Percentiles rank a stretch among this genome's conserved stretches.
These are phyloP conservation scores for Drosophila stalkeri DNA, from an alignment of 2,888 invertebrate species.

Conservation along the genomic window DNA sequence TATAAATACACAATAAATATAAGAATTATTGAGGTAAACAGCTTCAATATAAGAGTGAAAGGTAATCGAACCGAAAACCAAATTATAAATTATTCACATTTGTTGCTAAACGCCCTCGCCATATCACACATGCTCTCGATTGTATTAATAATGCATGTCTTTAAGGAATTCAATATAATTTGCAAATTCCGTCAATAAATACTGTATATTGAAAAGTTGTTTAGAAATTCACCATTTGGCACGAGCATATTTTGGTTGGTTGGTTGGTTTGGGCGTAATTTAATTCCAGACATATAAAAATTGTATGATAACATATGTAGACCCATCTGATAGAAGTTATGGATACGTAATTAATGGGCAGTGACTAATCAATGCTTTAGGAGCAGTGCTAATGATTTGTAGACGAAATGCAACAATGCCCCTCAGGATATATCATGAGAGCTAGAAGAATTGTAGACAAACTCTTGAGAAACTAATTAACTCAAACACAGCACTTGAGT, in stretches of 20 bases:
- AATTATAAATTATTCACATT: slow-evolving; percentile 1
- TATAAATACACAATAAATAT: slow-evolving; percentile 1
- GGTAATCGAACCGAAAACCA: background rate
- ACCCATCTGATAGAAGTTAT: background rate
- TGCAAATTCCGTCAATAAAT: slow-evolving; percentile 7
- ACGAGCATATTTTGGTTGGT: slow-evolving; percentile 18
- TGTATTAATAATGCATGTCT: slow-evolving; percentile 10
- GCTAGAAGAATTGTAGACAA: slow-evolving; percentile 12
- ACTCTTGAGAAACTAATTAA: slow-evolving; percentile 57
- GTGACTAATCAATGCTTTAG: slow-evolving; percentile 58
- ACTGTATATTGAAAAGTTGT: slow-evolving; percentile 24
- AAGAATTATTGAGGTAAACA: background rate
- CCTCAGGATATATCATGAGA: slow-evolving; percentile 40
- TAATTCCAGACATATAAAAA: slow-evolving; percentile 4
- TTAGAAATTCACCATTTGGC: slow-evolving; percentile 29
- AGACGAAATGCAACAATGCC: slow-evolving; percentile 62
- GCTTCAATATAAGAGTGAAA: background rate
- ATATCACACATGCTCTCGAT: background rate
- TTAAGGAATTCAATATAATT: slow-evolving; percentile 23
- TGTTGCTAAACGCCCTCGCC: slow-evolving; percentile 5
- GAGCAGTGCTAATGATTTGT: slow-evolving; percentile 60
- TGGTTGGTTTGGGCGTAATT: slow-evolving; percentile 9
- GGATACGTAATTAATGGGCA: slow-evolving; percentile 25
- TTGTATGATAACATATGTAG: slow-evolving; percentile 1
- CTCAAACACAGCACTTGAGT: slow-evolving; percentile 37